Evolutionary conservation across 2,888 invertebrate species (phyloP).

Genomic region (Conops quadrifasciatus): DNA sequence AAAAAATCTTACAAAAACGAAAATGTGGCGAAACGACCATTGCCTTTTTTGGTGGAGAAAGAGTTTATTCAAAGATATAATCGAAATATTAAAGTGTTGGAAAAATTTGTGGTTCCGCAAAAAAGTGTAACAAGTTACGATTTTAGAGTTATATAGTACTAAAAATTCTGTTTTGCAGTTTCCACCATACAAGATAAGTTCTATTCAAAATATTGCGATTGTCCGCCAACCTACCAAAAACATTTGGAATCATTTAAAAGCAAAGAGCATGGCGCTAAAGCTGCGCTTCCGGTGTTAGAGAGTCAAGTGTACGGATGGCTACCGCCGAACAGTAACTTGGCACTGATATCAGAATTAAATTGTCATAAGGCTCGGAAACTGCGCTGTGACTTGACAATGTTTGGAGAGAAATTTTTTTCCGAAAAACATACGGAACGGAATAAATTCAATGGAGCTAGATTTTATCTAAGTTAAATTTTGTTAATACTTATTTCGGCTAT

Average conservation of each 20-base stretch:
- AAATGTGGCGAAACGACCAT: neutral
- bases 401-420: slow-evolving; percentile 55
- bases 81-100: slow-evolving; percentile 53
- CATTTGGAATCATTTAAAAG: slow-evolving; percentile 12
- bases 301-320: slow-evolving; percentile 61
- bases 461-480: slow-evolving; percentile 48
- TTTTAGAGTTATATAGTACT: slow-evolving; percentile 4
- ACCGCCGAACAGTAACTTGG: slow-evolving; percentile 52
- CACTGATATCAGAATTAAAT: neutral
- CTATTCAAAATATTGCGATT: slow-evolving; percentile 50
- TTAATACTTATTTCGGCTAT: too few species aligned
- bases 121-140: slow-evolving; percentile 47
- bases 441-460: slow-evolving; percentile 56
- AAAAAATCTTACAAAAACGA: neutral
- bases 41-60: slow-evolving; percentile 61
- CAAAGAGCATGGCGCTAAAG: neutral
- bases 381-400: slow-evolving; percentile 59
- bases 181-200: slow-evolving; percentile 56
- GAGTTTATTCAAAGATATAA: slow-evolving; percentile 59
- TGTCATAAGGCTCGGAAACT: slow-evolving; percentile 54
- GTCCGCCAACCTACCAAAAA: slow-evolving; percentile 34
- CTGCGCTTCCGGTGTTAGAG: slow-evolving; percentile 51
- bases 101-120: slow-evolving; percentile 52
- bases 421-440: slow-evolving; percentile 59
- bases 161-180: slow-evolving; percentile 45